Evolutionary conservation across 2,888 invertebrate species (phyloP).

Genomic region (Tubiluchus corallicola): DNA sequence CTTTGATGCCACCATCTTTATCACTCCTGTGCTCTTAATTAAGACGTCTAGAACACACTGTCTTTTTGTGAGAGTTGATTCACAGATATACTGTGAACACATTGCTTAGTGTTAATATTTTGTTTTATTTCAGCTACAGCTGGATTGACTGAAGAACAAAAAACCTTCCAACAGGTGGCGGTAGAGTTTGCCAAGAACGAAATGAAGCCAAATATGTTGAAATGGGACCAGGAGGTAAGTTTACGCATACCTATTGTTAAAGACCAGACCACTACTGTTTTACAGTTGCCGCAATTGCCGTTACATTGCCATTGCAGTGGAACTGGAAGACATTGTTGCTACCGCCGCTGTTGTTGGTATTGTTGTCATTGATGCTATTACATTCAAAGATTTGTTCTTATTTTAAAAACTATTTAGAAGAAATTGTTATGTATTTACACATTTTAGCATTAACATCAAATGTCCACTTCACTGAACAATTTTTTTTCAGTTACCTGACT

Average conservation of each 20-base stretch:
- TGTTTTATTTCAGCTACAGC: slow-evolving; percentile 23
- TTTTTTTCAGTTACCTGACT: too few relatives aligned
- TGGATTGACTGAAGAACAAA: slow-evolving; percentile 34
- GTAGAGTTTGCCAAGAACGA: slow-evolving; percentile 36
- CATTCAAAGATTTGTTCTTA: neutral
- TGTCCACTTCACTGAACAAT: too few relatives aligned
- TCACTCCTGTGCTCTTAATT: too few relatives aligned
- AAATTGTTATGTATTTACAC: neutral
- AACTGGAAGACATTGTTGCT: slow-evolving; percentile 7
- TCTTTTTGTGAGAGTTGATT: too few relatives aligned
- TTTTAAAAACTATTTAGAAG: neutral
- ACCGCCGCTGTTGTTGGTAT: slow-evolving; percentile 1
- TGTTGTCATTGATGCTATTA: neutral
- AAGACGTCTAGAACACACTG: too few relatives aligned
- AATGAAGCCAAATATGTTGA: slow-evolving; percentile 35
- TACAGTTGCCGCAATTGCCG: neutral
- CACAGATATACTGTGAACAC: too few relatives aligned
- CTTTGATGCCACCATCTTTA: too few relatives aligned
- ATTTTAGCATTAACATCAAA: too few relatives aligned
- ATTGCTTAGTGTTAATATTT: slow-evolving; percentile 9
- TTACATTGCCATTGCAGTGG: neutral
- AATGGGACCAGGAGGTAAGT: slow-evolving; percentile 36
- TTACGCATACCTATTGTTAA: neutral
- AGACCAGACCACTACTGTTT: neutral
- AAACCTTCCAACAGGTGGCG: slow-evolving; percentile 35